Base-by-base conservation (phyloP, 2,797 vertebrate genomes). In the Megaceryle alcyon region DNA sequence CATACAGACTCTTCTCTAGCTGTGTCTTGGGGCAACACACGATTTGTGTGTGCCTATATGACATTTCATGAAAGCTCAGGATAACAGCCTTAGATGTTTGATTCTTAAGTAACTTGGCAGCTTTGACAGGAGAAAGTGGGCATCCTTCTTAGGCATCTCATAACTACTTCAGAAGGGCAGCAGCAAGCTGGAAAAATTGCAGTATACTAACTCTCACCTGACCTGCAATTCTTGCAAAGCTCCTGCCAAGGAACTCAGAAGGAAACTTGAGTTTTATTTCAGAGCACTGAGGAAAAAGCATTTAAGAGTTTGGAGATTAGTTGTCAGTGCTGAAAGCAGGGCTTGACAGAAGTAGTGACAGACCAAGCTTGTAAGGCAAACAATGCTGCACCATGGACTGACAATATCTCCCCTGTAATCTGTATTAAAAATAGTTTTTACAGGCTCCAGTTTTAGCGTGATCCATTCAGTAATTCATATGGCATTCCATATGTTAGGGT, bases 401-500 rank as follows among this genome's bases (percentile, higher is more conserved):
- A 80, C 68, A 71, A 41, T 82, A 95, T 90, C 86, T 71, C 90
- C 51, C 78, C 51, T 11, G 7, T 91, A 88, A 92, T 96, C 68
- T 92, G 37, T 75, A 6, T 75, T 93, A 93, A 96, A 96, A 95
- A 93, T 95, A 95, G 88, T 46, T 65, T 53, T 64, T 84, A 4
- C 51, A 64, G 83, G 60, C 90, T 92, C 90, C 48, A 20, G 21
- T 93, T 95, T 93, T 85, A 96, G 86, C 49, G 51, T 65, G 81
- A 95, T 95, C 91, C 86, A 80, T 95, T 96, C 83, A 90, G 83
- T 82, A 96, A 92, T 93, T 95, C 91, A 71, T 90, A 85, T 87
- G 93, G 91, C 86, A 83, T 84, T 78, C 88, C 95, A 90, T 96
- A 93, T 96, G 94, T 68, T 95, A 82, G 94, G 94, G 96, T 94